Percentiles rank a stretch among this genome's conserved stretches.
These are phyloP conservation scores for Actinia tenebrosa DNA, from an alignment of 64 coral and sea anemone genomes.

Conservation along the genomic window DNA sequence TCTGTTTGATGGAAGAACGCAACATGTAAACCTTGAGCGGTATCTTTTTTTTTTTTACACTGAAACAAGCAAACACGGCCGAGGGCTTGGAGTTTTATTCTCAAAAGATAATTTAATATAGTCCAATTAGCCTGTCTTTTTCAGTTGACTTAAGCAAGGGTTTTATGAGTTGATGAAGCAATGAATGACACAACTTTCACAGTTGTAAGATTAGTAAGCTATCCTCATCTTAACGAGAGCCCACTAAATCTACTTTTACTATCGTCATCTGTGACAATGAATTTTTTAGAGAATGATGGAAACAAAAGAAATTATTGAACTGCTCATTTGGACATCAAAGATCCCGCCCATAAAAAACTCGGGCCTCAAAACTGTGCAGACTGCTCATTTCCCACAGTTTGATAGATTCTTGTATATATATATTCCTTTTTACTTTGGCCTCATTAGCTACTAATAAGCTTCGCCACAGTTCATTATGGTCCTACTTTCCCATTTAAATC, in stretches of 20 bases:
- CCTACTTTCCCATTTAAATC: neutral
- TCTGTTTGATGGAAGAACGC: constrained; percentile 8
- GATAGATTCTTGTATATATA: neutral
- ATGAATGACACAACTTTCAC: neutral
- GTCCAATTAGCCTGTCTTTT: neutral
- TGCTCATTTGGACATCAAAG: constrained; percentile 30
- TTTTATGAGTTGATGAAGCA: neutral
- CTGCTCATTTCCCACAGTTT: constrained; percentile 22
- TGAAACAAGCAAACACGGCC: neutral
- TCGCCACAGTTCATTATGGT: constrained; percentile 19
- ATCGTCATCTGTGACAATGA: neutral
- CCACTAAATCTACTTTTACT: neutral
- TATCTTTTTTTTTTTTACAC: neutral
- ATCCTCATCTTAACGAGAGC: neutral
- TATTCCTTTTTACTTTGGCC: neutral
- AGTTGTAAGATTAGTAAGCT: neutral
- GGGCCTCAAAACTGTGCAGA: neutral
- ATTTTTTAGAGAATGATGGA: constrained; percentile 8
- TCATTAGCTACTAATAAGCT: constrained; percentile 26
- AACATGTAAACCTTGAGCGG: neutral
- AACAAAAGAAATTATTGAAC: constrained; percentile 13
- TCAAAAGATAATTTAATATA: neutral
- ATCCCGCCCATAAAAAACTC: neutral
- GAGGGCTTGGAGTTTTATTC: constrained; percentile 2
- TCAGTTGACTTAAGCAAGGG: neutral